A percentile compares a stretch with the other conserved stretches of the same genome.
phyloP scores from a whole-genome alignment of 2,888 invertebrate genomes.

The Ferdinandea cuprea region DNA sequence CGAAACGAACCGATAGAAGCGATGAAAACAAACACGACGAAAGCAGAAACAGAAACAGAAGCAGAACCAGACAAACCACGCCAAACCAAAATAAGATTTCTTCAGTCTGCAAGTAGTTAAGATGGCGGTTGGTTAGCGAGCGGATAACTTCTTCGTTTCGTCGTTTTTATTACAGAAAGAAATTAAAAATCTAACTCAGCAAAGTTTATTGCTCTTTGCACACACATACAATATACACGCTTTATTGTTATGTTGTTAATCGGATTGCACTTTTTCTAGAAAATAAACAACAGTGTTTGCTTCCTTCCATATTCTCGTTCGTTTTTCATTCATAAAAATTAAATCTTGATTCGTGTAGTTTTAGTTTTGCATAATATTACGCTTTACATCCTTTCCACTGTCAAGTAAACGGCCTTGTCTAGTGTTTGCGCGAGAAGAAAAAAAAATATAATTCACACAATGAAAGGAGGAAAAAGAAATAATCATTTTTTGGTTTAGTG shows the following conservation, averaged over 20 bases:
- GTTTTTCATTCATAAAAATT: slow-evolving; percentile 59
- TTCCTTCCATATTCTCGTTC: slow-evolving; percentile 2
- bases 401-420: slow-evolving; percentile 69
- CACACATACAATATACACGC: slow-evolving; percentile 2
- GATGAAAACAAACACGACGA: slow-evolving; percentile 46
- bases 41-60: too few relatives aligned
- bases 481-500: slow-evolving; percentile 61
- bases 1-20: slow-evolving; percentile 21
- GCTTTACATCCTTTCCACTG: slow-evolving; percentile 20
- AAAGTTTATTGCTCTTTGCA: slow-evolving; percentile 20
- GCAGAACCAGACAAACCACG: slow-evolving; percentile 55
- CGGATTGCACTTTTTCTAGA: slow-evolving; percentile 6
- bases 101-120: slow-evolving; percentile 69
- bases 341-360: not conserved
- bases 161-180: slow-evolving; percentile 24
- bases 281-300: slow-evolving; percentile 19
- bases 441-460: slow-evolving; percentile 21
- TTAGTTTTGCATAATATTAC: not conserved
- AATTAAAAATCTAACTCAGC: slow-evolving; percentile 11
- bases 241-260: slow-evolving; percentile 18
- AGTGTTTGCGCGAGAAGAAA: slow-evolving; percentile 49
- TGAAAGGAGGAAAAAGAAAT: slow-evolving; percentile 3
- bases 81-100: slow-evolving; percentile 70
- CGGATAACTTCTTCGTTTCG: slow-evolving; percentile 27
- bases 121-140: slow-evolving; percentile 66